Conservation (phyloP, 2,797 vertebrate genomes). For the Pterois miles region DNA sequence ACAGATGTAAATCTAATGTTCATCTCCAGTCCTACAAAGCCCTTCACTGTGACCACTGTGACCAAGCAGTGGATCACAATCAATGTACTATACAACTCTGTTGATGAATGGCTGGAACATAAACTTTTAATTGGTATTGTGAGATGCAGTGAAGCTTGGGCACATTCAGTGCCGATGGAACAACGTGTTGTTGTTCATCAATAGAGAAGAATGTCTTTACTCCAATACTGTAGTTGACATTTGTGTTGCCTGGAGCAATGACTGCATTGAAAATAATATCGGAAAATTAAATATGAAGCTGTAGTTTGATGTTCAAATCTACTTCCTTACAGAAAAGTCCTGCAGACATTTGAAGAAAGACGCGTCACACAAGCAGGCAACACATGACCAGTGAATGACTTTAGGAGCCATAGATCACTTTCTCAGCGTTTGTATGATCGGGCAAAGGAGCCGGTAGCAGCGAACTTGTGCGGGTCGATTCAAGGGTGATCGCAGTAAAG, state of each 20-base stretch:
- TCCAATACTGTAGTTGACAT: slow-evolving; percentile 12
- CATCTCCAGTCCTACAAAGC: slow-evolving; percentile 32
- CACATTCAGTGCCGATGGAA: slow-evolving; percentile 23
- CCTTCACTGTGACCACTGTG: slow-evolving; percentile 36
- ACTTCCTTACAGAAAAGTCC: background rate
- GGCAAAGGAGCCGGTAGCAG: slow-evolving; percentile 25
- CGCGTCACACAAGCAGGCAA: background rate
- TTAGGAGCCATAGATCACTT: slow-evolving; percentile 58
- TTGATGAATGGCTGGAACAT: slow-evolving; percentile 70
- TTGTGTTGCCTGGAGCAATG: background rate
- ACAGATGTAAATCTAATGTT: slow-evolving; percentile 39
- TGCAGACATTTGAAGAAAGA: background rate
- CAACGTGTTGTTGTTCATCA: slow-evolving; percentile 21
- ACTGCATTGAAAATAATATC: background rate
- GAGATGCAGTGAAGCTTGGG: slow-evolving; percentile 32
- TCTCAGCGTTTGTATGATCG: slow-evolving; percentile 50
- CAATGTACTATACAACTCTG: slow-evolving; percentile 59
- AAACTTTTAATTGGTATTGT: slow-evolving; percentile 74
- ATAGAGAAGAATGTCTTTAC: background rate
- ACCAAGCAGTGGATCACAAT: slow-evolving; percentile 63
- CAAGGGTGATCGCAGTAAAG: slow-evolving; percentile 46
- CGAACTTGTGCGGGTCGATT: slow-evolving; percentile 55
- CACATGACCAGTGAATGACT: slow-evolving; percentile 39
- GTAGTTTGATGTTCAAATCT: slow-evolving; percentile 3
- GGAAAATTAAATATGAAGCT: background rate